phyloP scores from a whole-genome alignment of 1,140 invertebrate species.

The Drosophila lacertosa region DNA sequence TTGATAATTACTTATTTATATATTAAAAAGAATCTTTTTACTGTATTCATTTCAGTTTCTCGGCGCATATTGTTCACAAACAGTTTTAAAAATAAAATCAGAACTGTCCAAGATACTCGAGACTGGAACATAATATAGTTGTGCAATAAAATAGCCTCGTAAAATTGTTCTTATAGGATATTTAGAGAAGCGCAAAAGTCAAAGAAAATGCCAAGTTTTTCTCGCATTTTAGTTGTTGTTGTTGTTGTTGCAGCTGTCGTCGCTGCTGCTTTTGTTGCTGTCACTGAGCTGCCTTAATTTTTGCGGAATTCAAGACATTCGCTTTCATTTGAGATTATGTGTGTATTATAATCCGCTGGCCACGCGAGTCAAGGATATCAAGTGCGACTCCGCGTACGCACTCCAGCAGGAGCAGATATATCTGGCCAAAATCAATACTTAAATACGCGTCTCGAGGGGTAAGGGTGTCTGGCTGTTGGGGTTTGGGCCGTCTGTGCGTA shows the following conservation, averaged over 20 bases:
- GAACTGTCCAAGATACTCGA: no score
- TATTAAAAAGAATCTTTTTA: no score
- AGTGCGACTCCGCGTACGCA: neutral
- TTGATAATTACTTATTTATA: no score
- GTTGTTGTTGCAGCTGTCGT: constrained; percentile 18
- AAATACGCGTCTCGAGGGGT: constrained; percentile 37
- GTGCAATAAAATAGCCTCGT: neutral
- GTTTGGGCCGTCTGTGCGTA: constrained; percentile 28
- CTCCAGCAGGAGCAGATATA: constrained; percentile 18
- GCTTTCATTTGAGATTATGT: constrained; percentile 73
- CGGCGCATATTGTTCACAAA: no score
- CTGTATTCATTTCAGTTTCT: no score
- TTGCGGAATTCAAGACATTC: constrained; percentile 78
- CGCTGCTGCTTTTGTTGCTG: constrained; percentile 9
- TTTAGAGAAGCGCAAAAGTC: constrained; percentile 44
- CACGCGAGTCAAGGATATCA: constrained; percentile 42
- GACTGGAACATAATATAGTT: neutral
- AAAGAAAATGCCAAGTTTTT: constrained; percentile 46
- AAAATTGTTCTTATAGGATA: constrained; percentile 2
- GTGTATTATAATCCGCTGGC: constrained; percentile 69
- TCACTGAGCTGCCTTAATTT: constrained; percentile 62
- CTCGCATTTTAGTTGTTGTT: constrained; percentile 12
- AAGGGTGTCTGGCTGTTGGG: no score
- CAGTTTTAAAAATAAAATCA: no score
- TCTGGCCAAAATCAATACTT: constrained; percentile 66